Conservation (phyloP, 2,113 vertebrate species). For the Macquaria australasica region DNA sequence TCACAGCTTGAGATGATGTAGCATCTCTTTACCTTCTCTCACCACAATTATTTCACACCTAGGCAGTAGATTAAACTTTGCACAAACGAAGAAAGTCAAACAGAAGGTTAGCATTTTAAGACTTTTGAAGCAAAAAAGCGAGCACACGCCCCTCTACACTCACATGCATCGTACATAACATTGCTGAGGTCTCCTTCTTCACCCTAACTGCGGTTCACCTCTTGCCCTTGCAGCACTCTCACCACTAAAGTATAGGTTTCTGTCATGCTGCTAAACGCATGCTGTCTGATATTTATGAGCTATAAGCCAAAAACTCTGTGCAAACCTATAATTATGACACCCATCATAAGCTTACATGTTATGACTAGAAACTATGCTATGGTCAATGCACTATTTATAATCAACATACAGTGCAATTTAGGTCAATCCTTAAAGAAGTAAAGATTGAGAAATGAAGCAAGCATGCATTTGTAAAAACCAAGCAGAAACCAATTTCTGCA, state of each 20-base stretch:
- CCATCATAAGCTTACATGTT: constrained; percentile 34
- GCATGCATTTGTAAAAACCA: constrained; percentile 18
- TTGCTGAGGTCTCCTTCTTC: constrained; percentile 47
- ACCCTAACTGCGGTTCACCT: constrained; percentile 61
- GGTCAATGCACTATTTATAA: constrained; percentile 39
- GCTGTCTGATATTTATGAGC: constrained; percentile 64
- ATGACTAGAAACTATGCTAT: constrained; percentile 29
- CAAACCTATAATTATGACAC: constrained; percentile 62
- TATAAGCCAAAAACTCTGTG: constrained; percentile 47
- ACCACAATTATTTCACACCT: neutral
- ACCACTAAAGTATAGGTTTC: constrained; percentile 68
- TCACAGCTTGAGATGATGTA: neutral
- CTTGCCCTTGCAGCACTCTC: constrained; percentile 59
- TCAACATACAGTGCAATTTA: constrained; percentile 30
- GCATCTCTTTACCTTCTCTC: neutral
- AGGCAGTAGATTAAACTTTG: neutral
- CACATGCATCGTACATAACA: constrained; percentile 28
- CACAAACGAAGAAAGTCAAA: neutral
- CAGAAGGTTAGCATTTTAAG: neutral
- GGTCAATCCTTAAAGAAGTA: constrained; percentile 7
- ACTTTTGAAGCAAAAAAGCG: neutral
- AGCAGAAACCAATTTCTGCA: constrained; percentile 1
- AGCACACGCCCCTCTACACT: constrained; percentile 23
- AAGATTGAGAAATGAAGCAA: neutral
- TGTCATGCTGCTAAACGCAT: constrained; percentile 48